These are phyloP conservation scores for Macrotrachela quadricornifera DNA, from an alignment of 1,140 invertebrate species.

Conservation along the genomic window DNA sequence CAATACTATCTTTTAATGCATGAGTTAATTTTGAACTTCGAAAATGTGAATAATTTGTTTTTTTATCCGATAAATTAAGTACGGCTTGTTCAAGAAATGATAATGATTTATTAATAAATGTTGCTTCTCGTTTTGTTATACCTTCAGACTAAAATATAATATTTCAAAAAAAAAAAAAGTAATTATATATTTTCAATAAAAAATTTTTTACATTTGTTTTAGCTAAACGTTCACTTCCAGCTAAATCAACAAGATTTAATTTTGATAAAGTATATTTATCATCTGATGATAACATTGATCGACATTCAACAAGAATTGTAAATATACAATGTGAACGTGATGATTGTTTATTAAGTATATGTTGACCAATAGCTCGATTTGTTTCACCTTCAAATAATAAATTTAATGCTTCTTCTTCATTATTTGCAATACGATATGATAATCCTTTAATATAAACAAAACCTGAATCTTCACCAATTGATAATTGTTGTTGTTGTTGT, in stretches of 20 bases:
- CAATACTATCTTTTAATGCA: slow-evolving; percentile 28
- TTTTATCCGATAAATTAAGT: slow-evolving; percentile 21
- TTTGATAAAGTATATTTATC: slow-evolving; percentile 31
- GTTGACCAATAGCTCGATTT: slow-evolving; percentile 27
- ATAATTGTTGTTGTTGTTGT: slow-evolving; percentile 9
- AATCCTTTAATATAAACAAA: slow-evolving; percentile 27
- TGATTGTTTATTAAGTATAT: slow-evolving; percentile 23
- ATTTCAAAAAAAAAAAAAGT: neutral
- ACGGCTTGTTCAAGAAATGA: slow-evolving; percentile 29
- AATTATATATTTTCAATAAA: too few relatives aligned
- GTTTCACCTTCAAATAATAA: slow-evolving; percentile 31
- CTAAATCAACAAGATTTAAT: slow-evolving; percentile 32
- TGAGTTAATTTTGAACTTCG: slow-evolving; percentile 28
- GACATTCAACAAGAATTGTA: slow-evolving; percentile 26
- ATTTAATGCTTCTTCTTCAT: slow-evolving; percentile 29
- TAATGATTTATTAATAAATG: slow-evolving; percentile 30
- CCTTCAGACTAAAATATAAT: slow-evolving; percentile 22
- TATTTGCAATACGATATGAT: slow-evolving; percentile 22
- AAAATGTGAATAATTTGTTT: slow-evolving; percentile 23
- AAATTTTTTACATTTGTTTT: slow-evolving; percentile 23
- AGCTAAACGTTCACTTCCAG: slow-evolving; percentile 27
- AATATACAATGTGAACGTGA: slow-evolving; percentile 29
- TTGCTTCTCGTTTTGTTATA: slow-evolving; percentile 26
- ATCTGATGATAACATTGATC: slow-evolving; percentile 15
- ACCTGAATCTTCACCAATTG: slow-evolving; percentile 22